These are phyloP conservation scores for Melieria omissa DNA, from an alignment of 2,888 invertebrate species.

Conservation along the genomic window DNA sequence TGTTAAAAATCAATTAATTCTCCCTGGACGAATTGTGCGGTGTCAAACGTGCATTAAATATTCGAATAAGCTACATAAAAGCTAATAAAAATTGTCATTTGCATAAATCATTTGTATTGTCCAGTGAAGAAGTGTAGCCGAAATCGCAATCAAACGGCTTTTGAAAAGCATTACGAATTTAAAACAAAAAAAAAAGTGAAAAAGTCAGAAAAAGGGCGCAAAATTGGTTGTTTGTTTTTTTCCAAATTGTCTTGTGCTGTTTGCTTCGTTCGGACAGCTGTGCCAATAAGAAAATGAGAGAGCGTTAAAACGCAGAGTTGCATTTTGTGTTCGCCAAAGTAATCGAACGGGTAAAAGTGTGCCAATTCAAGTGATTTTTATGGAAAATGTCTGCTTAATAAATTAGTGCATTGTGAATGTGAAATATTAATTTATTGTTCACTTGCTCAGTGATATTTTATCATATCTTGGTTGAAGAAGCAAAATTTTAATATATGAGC, in stretches of 20 bases:
- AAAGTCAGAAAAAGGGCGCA: conserved; percentile 3
- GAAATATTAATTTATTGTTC: no score
- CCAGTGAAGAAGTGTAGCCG: background rate
- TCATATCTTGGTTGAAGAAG: no score
- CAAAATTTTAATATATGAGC: no score
- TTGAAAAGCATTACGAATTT: background rate
- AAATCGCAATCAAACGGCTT: background rate
- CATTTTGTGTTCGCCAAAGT: background rate
- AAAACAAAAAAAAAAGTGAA: background rate
- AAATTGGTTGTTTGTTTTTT: conserved; percentile 17
- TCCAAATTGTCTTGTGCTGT: conserved; percentile 10
- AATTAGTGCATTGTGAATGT: no score
- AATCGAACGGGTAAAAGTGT: no score
- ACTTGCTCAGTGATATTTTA: no score
- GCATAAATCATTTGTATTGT: background rate
- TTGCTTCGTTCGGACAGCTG: conserved; percentile 1
- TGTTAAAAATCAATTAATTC: no score
- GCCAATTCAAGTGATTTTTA: no score
- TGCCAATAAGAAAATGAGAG: background rate
- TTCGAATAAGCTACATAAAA: no score
- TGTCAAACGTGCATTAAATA: no score
- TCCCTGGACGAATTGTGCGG: no score
- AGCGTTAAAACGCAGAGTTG: background rate
- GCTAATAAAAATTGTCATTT: background rate
- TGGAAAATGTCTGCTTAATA: no score